Conservation (phyloP, 2,888 invertebrate genomes). For the Papilio gigon region DNA sequence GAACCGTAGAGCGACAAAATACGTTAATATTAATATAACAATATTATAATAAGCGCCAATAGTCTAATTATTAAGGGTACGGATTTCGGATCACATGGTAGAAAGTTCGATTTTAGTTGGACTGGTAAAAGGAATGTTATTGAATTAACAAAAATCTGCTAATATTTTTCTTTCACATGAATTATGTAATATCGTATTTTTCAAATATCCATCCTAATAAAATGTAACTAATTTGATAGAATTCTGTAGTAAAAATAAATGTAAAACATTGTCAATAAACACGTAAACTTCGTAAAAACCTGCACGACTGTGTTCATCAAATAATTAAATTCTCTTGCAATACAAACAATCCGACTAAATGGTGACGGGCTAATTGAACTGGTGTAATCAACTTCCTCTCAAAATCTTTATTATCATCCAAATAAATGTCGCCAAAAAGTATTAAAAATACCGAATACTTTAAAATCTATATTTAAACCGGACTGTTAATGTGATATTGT, state of each 20-base stretch:
- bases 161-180: too few relatives aligned
- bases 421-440: neutral
- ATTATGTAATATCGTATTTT: too few relatives aligned
- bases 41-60: too few relatives aligned
- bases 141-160: too few relatives aligned
- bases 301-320: neutral
- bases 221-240: too few relatives aligned
- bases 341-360: neutral
- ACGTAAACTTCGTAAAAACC: neutral
- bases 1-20: neutral
- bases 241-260: neutral
- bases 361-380: conserved; percentile 1
- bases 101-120: too few relatives aligned
- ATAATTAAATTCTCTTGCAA: neutral
- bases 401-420: neutral
- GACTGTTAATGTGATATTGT: too few relatives aligned
- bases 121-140: too few relatives aligned
- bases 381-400: conserved; percentile 2
- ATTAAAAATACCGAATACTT: neutral
- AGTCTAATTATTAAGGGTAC: too few relatives aligned
- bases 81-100: too few relatives aligned
- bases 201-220: too few relatives aligned
- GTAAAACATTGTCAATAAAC: neutral
- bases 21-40: neutral
- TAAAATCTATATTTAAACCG: neutral